Percentiles rank a stretch among this genome's conserved stretches.
These are phyloP conservation scores for Thermophis baileyi DNA, from an alignment of 2,113 vertebrate species.

Conservation along the genomic window DNA sequence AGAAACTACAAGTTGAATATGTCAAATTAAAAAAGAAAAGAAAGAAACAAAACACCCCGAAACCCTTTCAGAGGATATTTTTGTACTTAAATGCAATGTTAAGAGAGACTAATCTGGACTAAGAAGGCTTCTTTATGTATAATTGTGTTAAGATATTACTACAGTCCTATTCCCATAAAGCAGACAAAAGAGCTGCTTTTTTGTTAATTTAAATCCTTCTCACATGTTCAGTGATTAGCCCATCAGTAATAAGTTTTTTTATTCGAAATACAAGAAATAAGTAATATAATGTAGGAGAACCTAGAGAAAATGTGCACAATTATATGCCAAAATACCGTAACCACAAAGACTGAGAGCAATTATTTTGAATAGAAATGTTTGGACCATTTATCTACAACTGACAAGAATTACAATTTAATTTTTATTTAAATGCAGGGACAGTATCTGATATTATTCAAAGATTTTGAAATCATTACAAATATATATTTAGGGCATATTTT, in stretches of 20 bases:
- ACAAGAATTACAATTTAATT: constrained; percentile 57
- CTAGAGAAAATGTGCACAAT: constrained; percentile 31
- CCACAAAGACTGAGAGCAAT: constrained; percentile 16
- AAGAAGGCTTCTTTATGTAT: background rate
- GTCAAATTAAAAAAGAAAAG: background rate
- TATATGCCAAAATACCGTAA: constrained; percentile 37
- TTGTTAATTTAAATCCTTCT: background rate
- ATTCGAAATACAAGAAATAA: constrained; percentile 20
- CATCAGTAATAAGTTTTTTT: background rate
- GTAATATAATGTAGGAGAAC: constrained; percentile 16
- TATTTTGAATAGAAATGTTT: background rate
- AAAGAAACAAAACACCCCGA: background rate
- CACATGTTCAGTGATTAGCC: background rate
- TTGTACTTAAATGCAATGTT: background rate
- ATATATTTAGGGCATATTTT: constrained; percentile 43
- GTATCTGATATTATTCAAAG: constrained; percentile 42
- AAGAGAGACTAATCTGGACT: background rate
- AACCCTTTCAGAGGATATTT: background rate
- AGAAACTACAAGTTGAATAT: background rate
- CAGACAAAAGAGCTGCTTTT: background rate
- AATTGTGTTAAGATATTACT: background rate
- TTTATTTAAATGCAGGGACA: constrained; percentile 48
- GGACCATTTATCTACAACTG: constrained; percentile 23
- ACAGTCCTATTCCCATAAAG: background rate
- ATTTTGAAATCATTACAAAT: constrained; percentile 40